Base-by-base conservation (phyloP, 2,113 vertebrate genomes). In the Plecturocebus donacophilus region DNA sequence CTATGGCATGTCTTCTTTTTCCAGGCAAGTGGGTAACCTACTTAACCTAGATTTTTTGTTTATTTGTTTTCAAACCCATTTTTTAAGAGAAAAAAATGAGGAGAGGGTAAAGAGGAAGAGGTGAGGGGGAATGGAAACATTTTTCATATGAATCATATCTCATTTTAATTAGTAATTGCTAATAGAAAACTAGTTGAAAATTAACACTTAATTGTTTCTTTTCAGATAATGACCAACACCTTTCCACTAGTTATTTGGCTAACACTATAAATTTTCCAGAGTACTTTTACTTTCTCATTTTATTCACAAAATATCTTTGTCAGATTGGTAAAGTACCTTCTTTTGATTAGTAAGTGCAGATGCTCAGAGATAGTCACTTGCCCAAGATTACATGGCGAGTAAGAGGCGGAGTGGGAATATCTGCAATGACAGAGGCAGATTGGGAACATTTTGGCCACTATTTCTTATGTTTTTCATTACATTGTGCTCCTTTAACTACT, bases 51-150 rank as follows among this genome's bases (percentile, higher is more conserved):
- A n/a, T 70, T 93, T 8, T 35, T 16, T 54, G 61, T 91, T 77
- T 40, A 2, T 77, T 8, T 47, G 11, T 76, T 42, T 45, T 82
- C 52, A 82, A 94, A 82, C 8, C 20, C 16, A 91, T 45, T 84
- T 75, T 75, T 79, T 90, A n/a, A 87, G 85, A 91, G 25, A 52
- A 80, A 95, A 75, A 85, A 68, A 75, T 77, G 25, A 91, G 10
- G 5, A 30, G 1, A 92, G 45, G 5, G 17, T 76, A 61, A 16
- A 30, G n/a, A 58, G 19, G 35, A 77, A 86, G 23, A 19, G 56
- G 27, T 64, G 27, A 64, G 61, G 8, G 56, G 17, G 8, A 9
- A 85, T 79, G 19, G 58, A 86, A 84, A 54, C 49, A 88, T n/a
- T 6, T 66, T 73, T 58, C 2, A 23, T 45, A 8, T 61, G 47